Evolutionary conservation across 92 coral and sea anemone species (phyloP).

Genomic region (Muricea muricata): DNA sequence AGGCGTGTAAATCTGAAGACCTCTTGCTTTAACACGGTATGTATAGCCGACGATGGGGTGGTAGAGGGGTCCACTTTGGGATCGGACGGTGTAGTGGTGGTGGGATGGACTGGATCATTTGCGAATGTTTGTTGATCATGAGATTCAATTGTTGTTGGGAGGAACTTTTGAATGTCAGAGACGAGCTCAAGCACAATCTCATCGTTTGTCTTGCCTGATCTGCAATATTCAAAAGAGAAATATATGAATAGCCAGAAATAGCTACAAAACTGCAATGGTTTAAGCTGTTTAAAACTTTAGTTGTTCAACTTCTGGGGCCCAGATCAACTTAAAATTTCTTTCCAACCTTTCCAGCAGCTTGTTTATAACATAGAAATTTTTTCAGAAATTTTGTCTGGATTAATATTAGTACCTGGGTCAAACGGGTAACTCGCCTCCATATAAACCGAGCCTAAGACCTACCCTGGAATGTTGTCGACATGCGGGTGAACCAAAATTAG

Average conservation of each 20-base stretch:
- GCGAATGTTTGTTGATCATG: neutral
- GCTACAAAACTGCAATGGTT: too few species aligned
- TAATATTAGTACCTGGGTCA: neutral
- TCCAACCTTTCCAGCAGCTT: too few species aligned
- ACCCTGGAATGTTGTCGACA: slow-evolving; percentile 58
- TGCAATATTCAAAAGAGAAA: slow-evolving; percentile 25
- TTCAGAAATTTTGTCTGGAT: too few species aligned
- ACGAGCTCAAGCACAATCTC: slow-evolving; percentile 83
- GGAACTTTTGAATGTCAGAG: slow-evolving; percentile 70
- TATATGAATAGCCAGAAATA: too few species aligned
- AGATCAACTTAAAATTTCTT: too few species aligned
- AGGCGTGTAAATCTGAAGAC: slow-evolving; percentile 80
- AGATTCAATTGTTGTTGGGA: slow-evolving; percentile 47
- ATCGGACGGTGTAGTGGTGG: neutral
- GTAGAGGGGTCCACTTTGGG: slow-evolving; percentile 12
- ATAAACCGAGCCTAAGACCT: slow-evolving; percentile 3
- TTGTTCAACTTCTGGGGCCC: too few species aligned
- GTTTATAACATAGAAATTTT: too few species aligned
- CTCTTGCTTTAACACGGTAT: slow-evolving; percentile 83
- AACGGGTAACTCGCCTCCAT: neutral
- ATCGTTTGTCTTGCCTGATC: slow-evolving; percentile 85
- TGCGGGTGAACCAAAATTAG: slow-evolving; percentile 75
- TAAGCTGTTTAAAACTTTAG: too few species aligned
- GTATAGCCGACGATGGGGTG: slow-evolving; percentile 65
- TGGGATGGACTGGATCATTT: neutral